These are phyloP conservation scores for Habrosyne pyritoides DNA, from an alignment of 2,888 invertebrate genomes.

Conservation along the genomic window DNA sequence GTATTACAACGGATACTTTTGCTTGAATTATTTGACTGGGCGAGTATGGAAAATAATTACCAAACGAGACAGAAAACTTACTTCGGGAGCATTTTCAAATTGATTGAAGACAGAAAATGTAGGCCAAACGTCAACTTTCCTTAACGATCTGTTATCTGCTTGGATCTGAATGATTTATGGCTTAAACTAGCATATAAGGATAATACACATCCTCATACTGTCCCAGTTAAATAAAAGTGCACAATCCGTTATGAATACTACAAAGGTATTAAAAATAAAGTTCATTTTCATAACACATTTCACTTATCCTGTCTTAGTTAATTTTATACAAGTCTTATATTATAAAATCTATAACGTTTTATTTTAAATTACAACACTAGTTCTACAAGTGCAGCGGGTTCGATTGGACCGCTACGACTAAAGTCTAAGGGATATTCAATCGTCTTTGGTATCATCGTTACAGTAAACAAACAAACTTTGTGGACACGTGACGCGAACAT, in stretches of 20 bases:
- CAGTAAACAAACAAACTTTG: constrained; percentile 64
- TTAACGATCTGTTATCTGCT: too few species aligned
- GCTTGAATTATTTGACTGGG: background rate
- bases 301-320: constrained; percentile 54
- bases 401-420: constrained; percentile 50
- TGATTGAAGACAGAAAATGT: background rate
- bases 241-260: constrained; percentile 63
- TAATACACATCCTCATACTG: background rate
- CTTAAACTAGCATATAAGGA: too few species aligned
- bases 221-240: background rate
- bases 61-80: background rate
- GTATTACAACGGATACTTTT: constrained; percentile 3
- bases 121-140: background rate
- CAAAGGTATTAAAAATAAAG: constrained; percentile 76
- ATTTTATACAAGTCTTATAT: constrained; percentile 78
- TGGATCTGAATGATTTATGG: too few species aligned
- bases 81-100: background rate
- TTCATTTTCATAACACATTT: constrained; percentile 63
- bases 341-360: constrained; percentile 71
- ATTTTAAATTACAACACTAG: constrained; percentile 69
- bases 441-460: constrained; percentile 82
- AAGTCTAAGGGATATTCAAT: constrained; percentile 79
- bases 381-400: constrained; percentile 53
- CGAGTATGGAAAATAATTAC: background rate
- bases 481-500: constrained; percentile 58